These are phyloP conservation scores for Psophia crepitans DNA, from an alignment of 2,113 vertebrate genomes.

Conservation along the genomic window DNA sequence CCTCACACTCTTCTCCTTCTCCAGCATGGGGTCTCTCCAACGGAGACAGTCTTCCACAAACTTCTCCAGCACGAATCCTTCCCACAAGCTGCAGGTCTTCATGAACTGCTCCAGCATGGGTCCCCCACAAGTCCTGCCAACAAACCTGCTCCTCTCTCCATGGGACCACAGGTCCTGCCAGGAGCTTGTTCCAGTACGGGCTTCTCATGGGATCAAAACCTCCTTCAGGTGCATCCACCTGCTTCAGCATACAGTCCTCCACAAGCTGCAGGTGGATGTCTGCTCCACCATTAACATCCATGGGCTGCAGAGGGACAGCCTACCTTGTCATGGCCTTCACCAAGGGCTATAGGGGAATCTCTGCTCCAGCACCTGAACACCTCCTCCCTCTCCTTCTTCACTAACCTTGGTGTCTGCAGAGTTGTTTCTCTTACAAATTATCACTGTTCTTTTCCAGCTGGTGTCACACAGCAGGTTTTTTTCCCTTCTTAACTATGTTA, in stretches of 20 bases:
- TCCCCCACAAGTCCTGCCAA: not conserved
- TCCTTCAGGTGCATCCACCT: not conserved
- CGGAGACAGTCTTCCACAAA: not conserved
- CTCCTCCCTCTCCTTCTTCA: not conserved
- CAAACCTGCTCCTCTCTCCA: not conserved
- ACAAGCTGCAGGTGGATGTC: not conserved
- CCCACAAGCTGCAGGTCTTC: too few species aligned
- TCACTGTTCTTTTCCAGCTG: not conserved
- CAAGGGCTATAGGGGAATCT: not conserved
- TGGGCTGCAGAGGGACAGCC: not conserved
- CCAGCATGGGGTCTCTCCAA: not conserved
- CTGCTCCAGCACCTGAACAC: accelerated
- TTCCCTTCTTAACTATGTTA: not conserved
- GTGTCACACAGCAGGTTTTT: not conserved
- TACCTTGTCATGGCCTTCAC: not conserved
- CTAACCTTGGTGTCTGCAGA: not conserved
- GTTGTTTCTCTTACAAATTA: not conserved
- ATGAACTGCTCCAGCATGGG: accelerated
- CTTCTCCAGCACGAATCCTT: not conserved
- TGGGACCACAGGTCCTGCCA: not conserved
- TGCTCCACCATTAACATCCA: not conserved
- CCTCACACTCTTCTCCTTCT: not conserved
- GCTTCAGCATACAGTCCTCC: accelerated
- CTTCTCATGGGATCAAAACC: accelerated
- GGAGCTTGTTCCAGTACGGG: accelerated